Evolutionary conservation across 23 tunicate genomes (phyloP).

Genomic region (Phallusia fumigata): DNA sequence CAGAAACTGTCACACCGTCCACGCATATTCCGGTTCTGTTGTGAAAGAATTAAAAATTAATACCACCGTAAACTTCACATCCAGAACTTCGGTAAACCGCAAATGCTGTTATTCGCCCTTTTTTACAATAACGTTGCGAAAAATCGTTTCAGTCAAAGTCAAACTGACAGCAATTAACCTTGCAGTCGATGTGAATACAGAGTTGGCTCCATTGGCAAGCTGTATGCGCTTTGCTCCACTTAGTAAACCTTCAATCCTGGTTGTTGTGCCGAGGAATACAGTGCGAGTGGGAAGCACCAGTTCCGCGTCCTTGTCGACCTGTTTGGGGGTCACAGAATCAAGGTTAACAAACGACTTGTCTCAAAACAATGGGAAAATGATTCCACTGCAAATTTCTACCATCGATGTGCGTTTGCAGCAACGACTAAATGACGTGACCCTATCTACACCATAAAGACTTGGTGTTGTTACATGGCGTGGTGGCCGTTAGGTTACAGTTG

Average conservation of each 20-base stretch:
- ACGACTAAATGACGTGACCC: not conserved
- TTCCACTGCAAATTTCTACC: too few relatives aligned
- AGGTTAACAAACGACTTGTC: too few relatives aligned
- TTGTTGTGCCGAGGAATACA: conserved; percentile 14
- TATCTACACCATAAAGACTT: too few relatives aligned
- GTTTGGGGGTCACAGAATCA: too few relatives aligned
- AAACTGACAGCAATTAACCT: not conserved
- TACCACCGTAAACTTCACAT: not conserved
- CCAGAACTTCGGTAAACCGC: too few relatives aligned
- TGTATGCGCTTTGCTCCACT: conserved; percentile 24
- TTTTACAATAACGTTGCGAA: not conserved
- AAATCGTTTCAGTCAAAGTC: not conserved
- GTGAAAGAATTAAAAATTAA: not conserved
- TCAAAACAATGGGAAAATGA: too few relatives aligned
- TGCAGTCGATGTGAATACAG: conserved; percentile 20
- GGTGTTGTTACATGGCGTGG: too few relatives aligned
- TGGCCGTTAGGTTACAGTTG: too few relatives aligned
- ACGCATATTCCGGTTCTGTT: conserved; percentile 22
- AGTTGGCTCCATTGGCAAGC: conserved; percentile 20
- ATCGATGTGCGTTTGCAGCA: not conserved
- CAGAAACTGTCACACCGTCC: conserved; percentile 19
- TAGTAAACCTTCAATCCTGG: conserved; percentile 11
- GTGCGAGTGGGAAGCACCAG: conserved; percentile 25
- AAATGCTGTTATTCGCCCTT: too few relatives aligned
- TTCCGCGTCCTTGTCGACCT: conserved; percentile 23